A percentile compares a stretch with the other conserved stretches of the same genome.
These are phyloP conservation scores for Aepyceros melampus DNA, from an alignment of 2,113 vertebrate genomes.

Conservation along the genomic window DNA sequence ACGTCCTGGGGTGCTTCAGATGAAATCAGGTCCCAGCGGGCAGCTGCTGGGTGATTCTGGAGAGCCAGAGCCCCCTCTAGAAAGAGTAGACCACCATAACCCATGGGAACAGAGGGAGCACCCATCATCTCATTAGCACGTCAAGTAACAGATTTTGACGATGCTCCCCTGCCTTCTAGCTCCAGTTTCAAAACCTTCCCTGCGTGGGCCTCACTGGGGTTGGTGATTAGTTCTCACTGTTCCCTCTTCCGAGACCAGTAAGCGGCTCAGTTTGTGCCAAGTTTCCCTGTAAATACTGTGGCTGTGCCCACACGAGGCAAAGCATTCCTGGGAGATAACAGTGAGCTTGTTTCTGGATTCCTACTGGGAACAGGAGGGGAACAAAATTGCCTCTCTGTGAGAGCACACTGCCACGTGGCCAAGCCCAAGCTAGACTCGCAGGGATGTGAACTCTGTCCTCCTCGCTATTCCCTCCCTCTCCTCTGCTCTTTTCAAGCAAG, in stretches of 20 bases:
- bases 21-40: background rate
- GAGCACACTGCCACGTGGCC: background rate
- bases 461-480: background rate
- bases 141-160: background rate
- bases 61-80: background rate
- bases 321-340: slow-evolving; percentile 5
- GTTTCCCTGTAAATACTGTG: background rate
- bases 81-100: background rate
- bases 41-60: background rate
- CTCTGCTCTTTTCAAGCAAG: background rate
- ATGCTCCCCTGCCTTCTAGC: background rate
- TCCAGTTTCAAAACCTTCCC: background rate
- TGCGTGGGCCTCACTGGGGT: background rate
- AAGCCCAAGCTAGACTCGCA: background rate
- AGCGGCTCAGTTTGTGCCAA: slow-evolving; percentile 21
- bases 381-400: background rate
- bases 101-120: background rate
- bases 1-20: background rate
- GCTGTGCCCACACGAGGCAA: background rate
- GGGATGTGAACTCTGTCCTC: background rate
- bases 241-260: slow-evolving; percentile 43
- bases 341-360: background rate
- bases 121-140: background rate
- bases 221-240: slow-evolving; percentile 50
- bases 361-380: background rate